Base-by-base conservation (phyloP, 2,797 vertebrate species). In the Pogoniulus pusillus region DNA sequence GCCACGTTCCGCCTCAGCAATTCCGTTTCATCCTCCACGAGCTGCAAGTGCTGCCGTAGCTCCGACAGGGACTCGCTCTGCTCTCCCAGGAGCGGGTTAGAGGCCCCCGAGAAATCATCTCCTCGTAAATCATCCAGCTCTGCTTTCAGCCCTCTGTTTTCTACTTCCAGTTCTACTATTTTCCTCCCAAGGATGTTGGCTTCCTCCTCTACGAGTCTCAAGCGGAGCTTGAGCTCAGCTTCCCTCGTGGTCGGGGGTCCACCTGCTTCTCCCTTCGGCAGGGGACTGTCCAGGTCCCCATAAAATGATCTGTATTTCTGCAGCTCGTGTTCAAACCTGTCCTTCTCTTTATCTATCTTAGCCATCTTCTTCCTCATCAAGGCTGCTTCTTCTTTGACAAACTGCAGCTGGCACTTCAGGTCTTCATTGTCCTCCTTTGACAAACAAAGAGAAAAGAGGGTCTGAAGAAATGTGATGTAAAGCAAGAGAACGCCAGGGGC, bases 291-390 rank as follows among this genome's bases (percentile, higher is more conserved):
- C 93, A 99, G 98, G 63, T 99, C 99, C 17, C 99, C 99, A 16
- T 99, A 99, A 96, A 99, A 99, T 2, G 98, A 99, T 72, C 99
- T 98, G 53, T 99, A 99, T 93, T 99, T 99, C 93, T 99, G 99
- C 58, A 99, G 97, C 96, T 99, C 99, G 6, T 99, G 98, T 64
- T 99, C 99, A 51, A 99, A 98, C 32, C 98, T 97, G 96, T 99
- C 99, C 93, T 99, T 99, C 91, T 99, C 99, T 91, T 99, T 99
- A 93, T 99, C 99, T 1, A 99, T 99, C 97, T 99, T 99, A 65
- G 99, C 99, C 99, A 99, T 98, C 96, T 99, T 99, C 96, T 99
- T 99, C 86, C 99, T 98, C 99, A 99, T 99, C 95, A 99, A 87
- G 73, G 98, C 96, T 51, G 99, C 99, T 95, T 99, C 99, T 94